Evolutionary conservation across 2,113 vertebrate genomes (phyloP).

Genomic region (Cervus canadensis): DNA sequence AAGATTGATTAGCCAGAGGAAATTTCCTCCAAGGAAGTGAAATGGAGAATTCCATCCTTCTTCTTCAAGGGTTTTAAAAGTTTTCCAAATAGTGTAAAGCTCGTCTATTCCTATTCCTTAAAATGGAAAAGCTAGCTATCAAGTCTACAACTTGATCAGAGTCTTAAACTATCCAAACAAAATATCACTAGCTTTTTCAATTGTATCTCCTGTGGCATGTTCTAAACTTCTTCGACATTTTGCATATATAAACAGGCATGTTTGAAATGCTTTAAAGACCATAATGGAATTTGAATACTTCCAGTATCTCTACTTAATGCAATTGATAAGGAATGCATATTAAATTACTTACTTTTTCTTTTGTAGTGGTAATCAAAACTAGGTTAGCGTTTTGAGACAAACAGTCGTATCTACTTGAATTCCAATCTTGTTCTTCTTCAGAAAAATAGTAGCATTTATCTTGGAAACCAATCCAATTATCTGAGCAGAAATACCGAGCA

Average conservation of each 20-base stretch:
- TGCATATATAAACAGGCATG: background rate
- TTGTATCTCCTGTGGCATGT: background rate
- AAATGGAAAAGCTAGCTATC: background rate
- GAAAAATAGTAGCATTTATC: slow-evolving; percentile 47
- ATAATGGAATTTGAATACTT: background rate
- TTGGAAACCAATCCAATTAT: slow-evolving; percentile 17
- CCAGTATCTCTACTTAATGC: background rate
- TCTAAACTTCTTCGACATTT: background rate
- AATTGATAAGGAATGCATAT: background rate
- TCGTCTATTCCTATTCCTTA: background rate
- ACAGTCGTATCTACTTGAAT: background rate
- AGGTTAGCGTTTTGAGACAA: background rate
- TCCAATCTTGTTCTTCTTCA: background rate
- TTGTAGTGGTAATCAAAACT: background rate
- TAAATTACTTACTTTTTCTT: slow-evolving; percentile 33
- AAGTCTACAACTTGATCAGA: background rate
- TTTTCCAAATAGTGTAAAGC: background rate
- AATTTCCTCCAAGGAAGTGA: background rate
- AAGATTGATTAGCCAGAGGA: background rate
- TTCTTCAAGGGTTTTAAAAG: background rate
- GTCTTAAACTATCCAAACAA: background rate
- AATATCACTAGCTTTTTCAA: background rate
- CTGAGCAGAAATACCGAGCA: background rate
- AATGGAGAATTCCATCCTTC: background rate
- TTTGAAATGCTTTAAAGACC: background rate